Evolutionary conservation across 2,888 invertebrate species (phyloP).

Genomic region (Cephus runcator): DNA sequence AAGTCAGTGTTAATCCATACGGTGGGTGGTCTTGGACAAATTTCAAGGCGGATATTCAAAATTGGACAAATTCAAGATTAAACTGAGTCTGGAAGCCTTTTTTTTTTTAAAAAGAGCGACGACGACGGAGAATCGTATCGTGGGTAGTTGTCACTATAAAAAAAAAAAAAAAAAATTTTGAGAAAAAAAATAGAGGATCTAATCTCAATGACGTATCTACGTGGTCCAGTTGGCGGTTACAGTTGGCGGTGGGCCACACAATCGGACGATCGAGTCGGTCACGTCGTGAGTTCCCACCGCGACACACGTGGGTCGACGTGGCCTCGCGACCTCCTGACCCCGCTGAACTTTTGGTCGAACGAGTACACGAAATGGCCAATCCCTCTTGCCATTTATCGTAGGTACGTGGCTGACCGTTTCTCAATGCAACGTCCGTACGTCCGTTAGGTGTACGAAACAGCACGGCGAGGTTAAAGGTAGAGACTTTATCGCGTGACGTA

Average conservation of each 20-base stretch:
- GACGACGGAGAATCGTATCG: not conserved
- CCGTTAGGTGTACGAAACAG: not conserved
- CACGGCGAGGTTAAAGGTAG: not conserved
- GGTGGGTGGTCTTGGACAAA: not conserved
- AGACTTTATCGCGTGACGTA: not conserved
- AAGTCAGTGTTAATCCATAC: not conserved
- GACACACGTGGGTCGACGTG: slow-evolving; percentile 32
- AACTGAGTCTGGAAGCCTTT: not conserved
- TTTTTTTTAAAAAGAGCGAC: not conserved
- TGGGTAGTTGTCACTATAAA: not conserved
- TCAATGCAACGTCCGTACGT: not conserved
- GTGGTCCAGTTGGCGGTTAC: slow-evolving; percentile 13
- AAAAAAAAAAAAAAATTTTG: not conserved
- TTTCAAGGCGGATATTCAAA: not conserved
- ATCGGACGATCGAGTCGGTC: slow-evolving; percentile 36
- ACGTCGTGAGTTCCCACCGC: slow-evolving; percentile 43
- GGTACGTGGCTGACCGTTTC: not conserved
- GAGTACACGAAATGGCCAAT: not conserved
- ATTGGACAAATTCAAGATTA: not conserved
- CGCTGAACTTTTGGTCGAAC: not conserved
- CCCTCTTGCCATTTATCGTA: not conserved
- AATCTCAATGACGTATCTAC: slow-evolving; percentile 13
- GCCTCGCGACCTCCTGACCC: slow-evolving; percentile 12
- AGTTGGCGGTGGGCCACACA: not conserved
- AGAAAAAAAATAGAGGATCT: not conserved